A percentile compares a stretch with the other conserved stretches of the same genome.
These are phyloP conservation scores for Hemibagrus wyckioides DNA, from an alignment of 2,113 vertebrate species.

Conservation along the genomic window DNA sequence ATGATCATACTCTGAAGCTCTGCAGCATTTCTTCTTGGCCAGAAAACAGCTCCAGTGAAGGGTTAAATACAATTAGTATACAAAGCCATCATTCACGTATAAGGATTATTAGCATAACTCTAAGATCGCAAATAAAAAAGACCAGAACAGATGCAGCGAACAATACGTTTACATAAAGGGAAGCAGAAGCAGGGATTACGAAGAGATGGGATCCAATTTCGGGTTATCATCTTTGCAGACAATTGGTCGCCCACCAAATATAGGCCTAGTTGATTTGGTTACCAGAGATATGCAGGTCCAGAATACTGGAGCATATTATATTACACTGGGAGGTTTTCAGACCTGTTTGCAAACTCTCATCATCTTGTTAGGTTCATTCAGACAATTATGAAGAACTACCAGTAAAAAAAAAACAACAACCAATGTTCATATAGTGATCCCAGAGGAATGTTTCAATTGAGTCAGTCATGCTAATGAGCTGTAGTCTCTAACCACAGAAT, in stretches of 20 bases:
- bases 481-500: background rate
- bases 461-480: background rate
- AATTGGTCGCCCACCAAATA: constrained; percentile 49
- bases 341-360: constrained; percentile 46
- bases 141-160: constrained; percentile 12
- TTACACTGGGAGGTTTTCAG: constrained; percentile 43
- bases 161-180: constrained; percentile 32
- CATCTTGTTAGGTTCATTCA: constrained; percentile 28
- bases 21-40: background rate
- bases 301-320: constrained; percentile 47
- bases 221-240: constrained; percentile 52
- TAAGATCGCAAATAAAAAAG: background rate
- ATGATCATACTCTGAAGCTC: no score
- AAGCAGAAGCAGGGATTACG: constrained; percentile 37
- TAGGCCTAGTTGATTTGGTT: constrained; percentile 51
- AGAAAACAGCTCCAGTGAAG: background rate
- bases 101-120: constrained; percentile 2
- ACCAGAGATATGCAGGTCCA: constrained; percentile 43
- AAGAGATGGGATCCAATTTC: constrained; percentile 49
- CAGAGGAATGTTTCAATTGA: background rate
- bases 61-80: constrained; percentile 24
- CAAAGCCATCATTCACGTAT: constrained; percentile 14
- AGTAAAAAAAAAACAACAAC: no score
- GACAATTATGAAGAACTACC: constrained; percentile 26
- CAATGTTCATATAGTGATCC: background rate